Evolutionary conservation across 92 coral and sea anemone species (phyloP).

Genomic region (Ricordea florida): DNA sequence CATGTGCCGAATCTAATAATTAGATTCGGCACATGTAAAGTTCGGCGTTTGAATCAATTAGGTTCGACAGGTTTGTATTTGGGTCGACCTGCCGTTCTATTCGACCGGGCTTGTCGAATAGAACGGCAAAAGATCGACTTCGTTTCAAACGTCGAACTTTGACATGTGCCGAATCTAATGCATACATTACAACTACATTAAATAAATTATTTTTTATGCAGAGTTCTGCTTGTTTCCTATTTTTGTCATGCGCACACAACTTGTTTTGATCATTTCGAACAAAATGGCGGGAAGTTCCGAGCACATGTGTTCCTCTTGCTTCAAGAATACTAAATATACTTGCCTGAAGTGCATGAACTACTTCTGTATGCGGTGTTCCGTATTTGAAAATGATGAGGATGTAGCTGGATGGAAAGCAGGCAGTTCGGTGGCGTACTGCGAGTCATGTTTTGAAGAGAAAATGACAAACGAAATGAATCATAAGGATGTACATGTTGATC

Average conservation of each 20-base stretch:
- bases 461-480: constrained; percentile 13
- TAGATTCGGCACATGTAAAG: constrained; percentile 36
- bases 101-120: constrained; percentile 54
- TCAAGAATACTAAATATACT: constrained; percentile 26
- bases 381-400: constrained; percentile 47
- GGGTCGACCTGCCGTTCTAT: too few relatives aligned
- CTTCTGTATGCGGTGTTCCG: constrained; percentile 40
- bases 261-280: constrained; percentile 35
- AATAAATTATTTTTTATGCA: constrained; percentile 29
- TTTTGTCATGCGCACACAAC: constrained; percentile 13
- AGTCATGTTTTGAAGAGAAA: constrained; percentile 43
- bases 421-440: constrained; percentile 53
- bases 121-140: constrained; percentile 42
- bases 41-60: constrained; percentile 59
- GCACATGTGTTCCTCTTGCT: constrained; percentile 37
- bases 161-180: constrained; percentile 50
- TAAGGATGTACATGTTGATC: neutral
- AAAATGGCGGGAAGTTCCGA: constrained; percentile 42
- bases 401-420: constrained; percentile 49
- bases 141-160: constrained; percentile 57
- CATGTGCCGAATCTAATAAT: constrained; percentile 24
- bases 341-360: constrained; percentile 39
- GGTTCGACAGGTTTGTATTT: constrained; percentile 19
- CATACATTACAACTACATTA: constrained; percentile 27
- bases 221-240: constrained; percentile 16